phyloP scores from a whole-genome alignment of 2,797 vertebrate genomes.

The Megalops cyprinoides region DNA sequence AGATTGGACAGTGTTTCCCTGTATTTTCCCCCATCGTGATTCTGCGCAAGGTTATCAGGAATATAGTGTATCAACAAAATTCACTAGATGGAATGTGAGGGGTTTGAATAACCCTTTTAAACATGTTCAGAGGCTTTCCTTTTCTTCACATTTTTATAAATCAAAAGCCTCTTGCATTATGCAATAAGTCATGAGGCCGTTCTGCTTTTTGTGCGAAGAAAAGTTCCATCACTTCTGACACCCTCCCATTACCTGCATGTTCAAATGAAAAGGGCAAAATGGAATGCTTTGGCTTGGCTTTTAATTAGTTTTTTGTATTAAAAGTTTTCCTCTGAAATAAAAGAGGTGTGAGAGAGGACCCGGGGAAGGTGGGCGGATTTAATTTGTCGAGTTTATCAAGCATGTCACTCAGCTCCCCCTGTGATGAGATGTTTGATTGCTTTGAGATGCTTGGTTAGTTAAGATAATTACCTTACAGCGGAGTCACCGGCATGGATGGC shows the following conservation, averaged over 20 bases:
- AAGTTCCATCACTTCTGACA: constrained; percentile 16
- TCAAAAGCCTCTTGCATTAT: background rate
- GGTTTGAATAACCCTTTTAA: background rate
- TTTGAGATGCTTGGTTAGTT: constrained; percentile 73
- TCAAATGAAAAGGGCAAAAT: background rate
- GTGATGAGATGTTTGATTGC: constrained; percentile 68
- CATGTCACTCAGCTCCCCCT: constrained; percentile 61
- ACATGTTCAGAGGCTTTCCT: background rate
- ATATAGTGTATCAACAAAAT: background rate
- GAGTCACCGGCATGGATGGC: constrained; percentile 64
- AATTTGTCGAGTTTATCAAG: constrained; percentile 65
- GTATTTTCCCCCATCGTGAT: background rate
- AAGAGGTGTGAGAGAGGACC: constrained; percentile 18
- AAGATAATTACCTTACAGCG: constrained; percentile 68
- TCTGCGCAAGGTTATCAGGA: too few species aligned
- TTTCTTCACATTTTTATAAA: background rate
- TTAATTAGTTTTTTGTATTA: constrained; percentile 27
- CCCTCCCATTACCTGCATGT: background rate
- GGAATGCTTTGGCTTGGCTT: background rate
- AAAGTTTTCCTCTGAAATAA: constrained; percentile 13
- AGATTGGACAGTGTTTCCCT: background rate
- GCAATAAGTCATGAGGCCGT: background rate
- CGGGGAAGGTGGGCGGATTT: constrained; percentile 48
- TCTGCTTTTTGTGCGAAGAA: background rate
- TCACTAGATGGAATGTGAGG: background rate